A percentile compares a stretch with the other conserved stretches of the same genome.
Conservation (phyloP, 2,113 vertebrate species). For the Crotalus viridis region DNA sequence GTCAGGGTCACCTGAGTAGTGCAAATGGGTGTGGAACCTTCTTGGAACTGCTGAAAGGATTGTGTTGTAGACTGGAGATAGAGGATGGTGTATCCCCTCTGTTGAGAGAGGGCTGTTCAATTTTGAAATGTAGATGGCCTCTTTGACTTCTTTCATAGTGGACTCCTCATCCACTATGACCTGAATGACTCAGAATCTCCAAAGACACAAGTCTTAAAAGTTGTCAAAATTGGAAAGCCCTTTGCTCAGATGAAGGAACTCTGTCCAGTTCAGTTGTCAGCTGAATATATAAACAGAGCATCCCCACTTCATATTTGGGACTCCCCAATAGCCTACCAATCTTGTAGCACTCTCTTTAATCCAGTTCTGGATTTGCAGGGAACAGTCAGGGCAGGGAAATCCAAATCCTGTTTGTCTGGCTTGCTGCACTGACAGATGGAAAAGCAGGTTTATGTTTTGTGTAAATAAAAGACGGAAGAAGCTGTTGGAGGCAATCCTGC, state of each 20-base stretch:
- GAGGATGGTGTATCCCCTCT: no score
- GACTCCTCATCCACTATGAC: no score
- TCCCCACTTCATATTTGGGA: neutral
- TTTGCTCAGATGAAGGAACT: neutral
- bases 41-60: no score
- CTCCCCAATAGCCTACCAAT: no score
- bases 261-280: neutral
- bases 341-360: neutral
- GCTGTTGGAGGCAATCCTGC: neutral
- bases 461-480: neutral
- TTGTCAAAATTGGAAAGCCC: neutral
- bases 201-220: neutral
- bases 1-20: no score
- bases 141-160: no score
- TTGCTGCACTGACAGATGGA: neutral
- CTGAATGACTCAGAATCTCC: no score
- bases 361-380: neutral
- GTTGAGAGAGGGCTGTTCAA: no score
- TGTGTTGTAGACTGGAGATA: no score
- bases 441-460: constrained; percentile 7
- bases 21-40: no score
- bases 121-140: no score
- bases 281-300: neutral
- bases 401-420: neutral
- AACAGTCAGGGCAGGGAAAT: neutral